A percentile compares a stretch with the other conserved stretches of the same genome.
phyloP scores from a whole-genome alignment of 2,888 invertebrate species.

The Carabus problematicus region DNA sequence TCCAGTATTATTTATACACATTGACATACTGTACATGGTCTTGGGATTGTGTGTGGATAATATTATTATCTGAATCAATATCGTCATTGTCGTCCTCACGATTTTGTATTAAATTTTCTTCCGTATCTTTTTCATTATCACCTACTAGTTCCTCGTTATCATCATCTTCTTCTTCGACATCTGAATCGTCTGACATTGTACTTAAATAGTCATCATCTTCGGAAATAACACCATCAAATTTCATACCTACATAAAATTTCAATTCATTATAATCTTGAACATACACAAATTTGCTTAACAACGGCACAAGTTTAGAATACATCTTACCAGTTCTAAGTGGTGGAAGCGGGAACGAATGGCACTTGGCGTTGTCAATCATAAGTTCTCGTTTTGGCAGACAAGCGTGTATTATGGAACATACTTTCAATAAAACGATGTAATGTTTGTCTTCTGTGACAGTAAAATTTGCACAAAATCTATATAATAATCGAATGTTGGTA shows the following conservation, averaged over 20 bases:
- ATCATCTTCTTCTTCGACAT: slow-evolving; percentile 31
- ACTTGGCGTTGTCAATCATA: slow-evolving; percentile 21
- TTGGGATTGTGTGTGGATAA: slow-evolving; percentile 14
- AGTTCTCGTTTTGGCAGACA: slow-evolving; percentile 35
- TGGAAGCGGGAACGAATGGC: slow-evolving; percentile 26
- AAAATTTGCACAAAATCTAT: slow-evolving; percentile 37
- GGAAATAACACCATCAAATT: neutral
- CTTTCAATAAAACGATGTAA: slow-evolving; percentile 33
- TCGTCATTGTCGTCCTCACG: slow-evolving; percentile 18
- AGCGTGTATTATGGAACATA: slow-evolving; percentile 36
- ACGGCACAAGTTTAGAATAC: neutral
- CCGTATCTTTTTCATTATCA: slow-evolving; percentile 28
- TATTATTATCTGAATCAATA: slow-evolving; percentile 5
- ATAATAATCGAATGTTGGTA: slow-evolving; percentile 31
- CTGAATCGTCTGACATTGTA: slow-evolving; percentile 34
- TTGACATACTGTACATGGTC: slow-evolving; percentile 19
- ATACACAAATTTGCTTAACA: neutral
- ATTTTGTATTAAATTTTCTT: slow-evolving; percentile 27
- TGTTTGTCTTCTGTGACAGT: slow-evolving; percentile 34
- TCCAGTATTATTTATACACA: slow-evolving; percentile 19
- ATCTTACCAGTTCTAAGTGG: slow-evolving; percentile 8
- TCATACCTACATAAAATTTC: neutral
- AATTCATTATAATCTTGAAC: neutral
- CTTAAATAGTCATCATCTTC: slow-evolving; percentile 30
- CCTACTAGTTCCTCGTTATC: slow-evolving; percentile 29